A percentile compares a stretch with the other conserved stretches of the same genome.
These are phyloP conservation scores for Apodemus speciosus DNA, from an alignment of 2,113 vertebrate species.

Conservation along the genomic window DNA sequence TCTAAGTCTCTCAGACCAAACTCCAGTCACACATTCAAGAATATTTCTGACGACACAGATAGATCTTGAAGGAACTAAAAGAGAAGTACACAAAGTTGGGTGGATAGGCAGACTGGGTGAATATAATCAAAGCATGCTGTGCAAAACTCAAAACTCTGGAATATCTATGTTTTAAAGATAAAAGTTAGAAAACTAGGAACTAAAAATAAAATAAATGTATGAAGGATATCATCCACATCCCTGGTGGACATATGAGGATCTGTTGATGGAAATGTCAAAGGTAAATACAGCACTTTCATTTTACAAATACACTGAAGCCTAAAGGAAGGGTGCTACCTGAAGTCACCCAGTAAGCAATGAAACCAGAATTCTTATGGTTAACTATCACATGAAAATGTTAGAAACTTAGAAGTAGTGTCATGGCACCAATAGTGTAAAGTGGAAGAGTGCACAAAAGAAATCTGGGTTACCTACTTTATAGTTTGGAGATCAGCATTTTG, in stretches of 20 bases:
- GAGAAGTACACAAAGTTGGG: background rate
- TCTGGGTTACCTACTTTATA: background rate
- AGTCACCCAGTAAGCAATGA: background rate
- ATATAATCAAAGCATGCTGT: background rate
- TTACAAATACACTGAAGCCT: constrained; percentile 7
- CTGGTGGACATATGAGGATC: background rate
- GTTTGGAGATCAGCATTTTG: background rate
- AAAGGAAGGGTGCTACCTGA: background rate
- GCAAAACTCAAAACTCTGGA: background rate
- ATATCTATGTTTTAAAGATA: background rate
- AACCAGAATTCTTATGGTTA: background rate
- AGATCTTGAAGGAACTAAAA: background rate
- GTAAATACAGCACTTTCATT: background rate
- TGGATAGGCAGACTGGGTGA: background rate
- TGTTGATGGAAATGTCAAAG: background rate
- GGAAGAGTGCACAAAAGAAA: background rate
- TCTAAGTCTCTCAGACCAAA: background rate
- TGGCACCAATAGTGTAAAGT: background rate
- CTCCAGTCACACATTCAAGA: background rate
- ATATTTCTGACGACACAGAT: background rate
- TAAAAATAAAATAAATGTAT: background rate
- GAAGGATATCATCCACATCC: background rate
- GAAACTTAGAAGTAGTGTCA: background rate
- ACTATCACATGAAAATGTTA: constrained; percentile 6
- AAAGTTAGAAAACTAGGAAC: background rate